These are phyloP conservation scores for Poecilia velifera DNA, from an alignment of 2,797 vertebrate genomes.

Conservation along the genomic window DNA sequence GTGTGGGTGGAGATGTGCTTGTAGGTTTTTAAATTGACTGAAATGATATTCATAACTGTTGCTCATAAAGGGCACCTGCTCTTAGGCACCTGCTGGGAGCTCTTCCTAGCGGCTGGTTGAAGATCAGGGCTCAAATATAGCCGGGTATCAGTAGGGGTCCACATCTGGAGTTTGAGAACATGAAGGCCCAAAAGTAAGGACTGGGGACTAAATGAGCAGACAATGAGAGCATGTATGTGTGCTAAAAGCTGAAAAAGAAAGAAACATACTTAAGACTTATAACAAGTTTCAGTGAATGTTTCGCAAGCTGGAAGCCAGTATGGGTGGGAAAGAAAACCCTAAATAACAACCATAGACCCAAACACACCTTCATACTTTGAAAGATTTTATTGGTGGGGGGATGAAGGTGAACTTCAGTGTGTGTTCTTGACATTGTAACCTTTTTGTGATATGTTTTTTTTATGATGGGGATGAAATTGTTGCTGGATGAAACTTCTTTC, in stretches of 20 bases:
- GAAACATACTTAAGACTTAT: background rate
- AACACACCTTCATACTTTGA: background rate
- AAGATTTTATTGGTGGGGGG: background rate
- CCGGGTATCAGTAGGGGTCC: constrained; percentile 40
- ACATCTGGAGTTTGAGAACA: constrained; percentile 61
- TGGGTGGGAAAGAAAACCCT: background rate
- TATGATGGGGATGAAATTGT: constrained; percentile 28
- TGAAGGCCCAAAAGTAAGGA: constrained; percentile 31
- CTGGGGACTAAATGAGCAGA: constrained; percentile 48
- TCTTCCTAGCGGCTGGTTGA: constrained; percentile 58
- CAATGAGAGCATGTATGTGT: background rate
- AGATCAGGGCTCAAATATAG: constrained; percentile 54
- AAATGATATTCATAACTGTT: constrained; percentile 56
- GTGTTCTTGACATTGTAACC: constrained; percentile 25
- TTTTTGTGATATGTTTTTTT: constrained; percentile 26
- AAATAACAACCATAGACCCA: background rate
- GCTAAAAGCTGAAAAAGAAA: background rate
- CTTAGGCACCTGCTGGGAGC: constrained; percentile 49
- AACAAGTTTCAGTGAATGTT: background rate
- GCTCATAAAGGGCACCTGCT: constrained; percentile 68
- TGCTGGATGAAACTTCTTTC: constrained; percentile 38
- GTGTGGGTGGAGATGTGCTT: constrained; percentile 30
- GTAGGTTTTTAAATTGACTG: constrained; percentile 49
- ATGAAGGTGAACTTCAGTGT: constrained; percentile 1
- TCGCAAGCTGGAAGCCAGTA: background rate